Conservation (phyloP, 1,140 invertebrate species). For the Hylaeus volcanicus region DNA sequence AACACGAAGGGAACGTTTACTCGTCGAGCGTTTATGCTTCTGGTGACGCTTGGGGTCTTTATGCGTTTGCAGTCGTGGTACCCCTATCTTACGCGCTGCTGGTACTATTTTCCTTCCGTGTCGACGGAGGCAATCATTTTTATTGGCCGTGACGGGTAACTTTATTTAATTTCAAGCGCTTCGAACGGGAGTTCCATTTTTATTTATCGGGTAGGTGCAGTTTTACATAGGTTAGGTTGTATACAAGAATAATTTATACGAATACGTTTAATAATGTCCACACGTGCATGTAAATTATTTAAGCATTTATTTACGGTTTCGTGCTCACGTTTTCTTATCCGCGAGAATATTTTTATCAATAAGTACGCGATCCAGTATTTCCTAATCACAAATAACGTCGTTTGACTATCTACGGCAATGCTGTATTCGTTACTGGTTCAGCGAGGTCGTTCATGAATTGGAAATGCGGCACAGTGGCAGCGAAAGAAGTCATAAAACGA, state of each 20-base stretch:
- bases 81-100: no score
- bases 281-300: not conserved
- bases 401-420: not conserved
- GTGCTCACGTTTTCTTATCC: not conserved
- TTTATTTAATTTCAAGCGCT: not conserved
- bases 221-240: no score
- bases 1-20: not conserved
- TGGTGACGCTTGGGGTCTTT: no score
- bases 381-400: not conserved
- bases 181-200: no score
- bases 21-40: not conserved
- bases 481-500: slow-evolving; percentile 76
- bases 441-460: slow-evolving; percentile 76
- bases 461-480: slow-evolving; percentile 72
- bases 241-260: no score
- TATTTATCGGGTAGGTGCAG: no score
- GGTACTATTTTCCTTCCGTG: not conserved
- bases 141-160: no score
- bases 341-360: not conserved
- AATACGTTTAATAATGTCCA: no score
- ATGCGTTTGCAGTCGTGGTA: not conserved
- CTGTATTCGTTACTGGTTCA: slow-evolving; percentile 51
- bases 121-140: not conserved
- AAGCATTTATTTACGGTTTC: not conserved
- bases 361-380: not conserved